These are phyloP conservation scores for Acanthopleura granulata DNA, from an alignment of 2,888 invertebrate genomes.

Conservation along the genomic window DNA sequence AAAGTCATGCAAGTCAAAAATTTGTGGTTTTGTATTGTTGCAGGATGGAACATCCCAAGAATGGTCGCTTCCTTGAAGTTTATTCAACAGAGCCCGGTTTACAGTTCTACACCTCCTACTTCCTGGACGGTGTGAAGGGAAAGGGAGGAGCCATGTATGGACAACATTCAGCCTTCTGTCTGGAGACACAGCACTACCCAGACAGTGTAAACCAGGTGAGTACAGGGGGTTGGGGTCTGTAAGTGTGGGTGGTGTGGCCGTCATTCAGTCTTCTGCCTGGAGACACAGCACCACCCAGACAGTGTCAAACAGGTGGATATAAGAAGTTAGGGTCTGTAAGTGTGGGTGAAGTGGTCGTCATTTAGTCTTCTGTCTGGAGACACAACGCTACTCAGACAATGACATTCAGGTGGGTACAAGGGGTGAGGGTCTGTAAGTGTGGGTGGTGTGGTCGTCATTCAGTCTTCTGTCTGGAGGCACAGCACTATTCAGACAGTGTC, in stretches of 20 bases:
- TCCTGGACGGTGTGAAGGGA: constrained; percentile 76
- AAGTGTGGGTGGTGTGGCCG: background rate
- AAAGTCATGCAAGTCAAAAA: no score
- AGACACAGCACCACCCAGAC: constrained; percentile 94
- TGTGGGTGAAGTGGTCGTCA: background rate
- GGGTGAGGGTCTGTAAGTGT: no score
- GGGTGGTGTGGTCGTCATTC: background rate
- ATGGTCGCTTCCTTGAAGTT: constrained; percentile 83
- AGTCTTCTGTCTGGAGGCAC: constrained; percentile 88
- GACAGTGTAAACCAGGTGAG: constrained; percentile 81
- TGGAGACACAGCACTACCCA: constrained; percentile 94
- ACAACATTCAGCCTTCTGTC: constrained; percentile 85
- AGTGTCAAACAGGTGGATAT: constrained; percentile 78
- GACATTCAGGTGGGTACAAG: constrained; percentile 75
- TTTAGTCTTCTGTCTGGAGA: constrained; percentile 84
- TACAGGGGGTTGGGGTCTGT: constrained; percentile 2
- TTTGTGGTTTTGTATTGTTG: no score
- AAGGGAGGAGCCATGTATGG: constrained; percentile 80
- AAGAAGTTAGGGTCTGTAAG: no score
- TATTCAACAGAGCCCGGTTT: constrained; percentile 90
- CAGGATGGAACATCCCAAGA: constrained; percentile 59
- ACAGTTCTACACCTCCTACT: constrained; percentile 89
- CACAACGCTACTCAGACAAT: constrained; percentile 93
- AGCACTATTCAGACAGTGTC: constrained; percentile 92
- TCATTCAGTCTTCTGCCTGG: constrained; percentile 79